phyloP scores from a whole-genome alignment of 37 sponge, comb jelly and placozoan genomes.

The Bolinopsis microptera region DNA sequence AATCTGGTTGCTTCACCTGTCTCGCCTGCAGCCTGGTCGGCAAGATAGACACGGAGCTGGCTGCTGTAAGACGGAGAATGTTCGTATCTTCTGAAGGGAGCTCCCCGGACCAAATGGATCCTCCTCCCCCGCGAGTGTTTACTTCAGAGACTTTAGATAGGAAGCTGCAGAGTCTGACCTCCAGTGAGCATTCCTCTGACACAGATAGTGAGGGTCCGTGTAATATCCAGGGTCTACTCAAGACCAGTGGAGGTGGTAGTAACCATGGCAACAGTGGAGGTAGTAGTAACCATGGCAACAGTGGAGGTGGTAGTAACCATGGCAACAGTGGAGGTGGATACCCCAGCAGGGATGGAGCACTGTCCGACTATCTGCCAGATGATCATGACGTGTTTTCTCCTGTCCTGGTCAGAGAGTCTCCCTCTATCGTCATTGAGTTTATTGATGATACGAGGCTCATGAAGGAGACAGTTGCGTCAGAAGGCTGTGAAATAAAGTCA shows the following conservation, averaged over 20 bases:
- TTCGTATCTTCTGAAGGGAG: neutral
- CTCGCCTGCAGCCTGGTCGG: conserved; percentile 10
- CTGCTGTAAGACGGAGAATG: neutral
- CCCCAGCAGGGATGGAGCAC: neutral
- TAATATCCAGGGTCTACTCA: neutral
- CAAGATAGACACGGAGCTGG: conserved; percentile 16
- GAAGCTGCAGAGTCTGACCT: neutral
- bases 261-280: neutral
- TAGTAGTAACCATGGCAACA: neutral
- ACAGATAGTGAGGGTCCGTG: neutral
- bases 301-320: neutral
- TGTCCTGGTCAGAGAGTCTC: neutral
- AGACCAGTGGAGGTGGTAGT: neutral
- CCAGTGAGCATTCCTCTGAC: neutral
- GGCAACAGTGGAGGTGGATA: neutral
- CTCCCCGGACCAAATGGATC: neutral
- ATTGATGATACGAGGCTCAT: neutral
- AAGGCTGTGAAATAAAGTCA: no score
- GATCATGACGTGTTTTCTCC: neutral
- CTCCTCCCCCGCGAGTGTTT: neutral
- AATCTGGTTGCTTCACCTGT: neutral
- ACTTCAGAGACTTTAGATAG: neutral
- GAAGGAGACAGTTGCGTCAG: neutral
- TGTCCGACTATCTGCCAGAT: neutral
- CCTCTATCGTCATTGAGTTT: conserved; percentile 27